Evolutionary conservation across 2,113 vertebrate genomes (phyloP).

Genomic region (Mystacornis crossleyi): DNA sequence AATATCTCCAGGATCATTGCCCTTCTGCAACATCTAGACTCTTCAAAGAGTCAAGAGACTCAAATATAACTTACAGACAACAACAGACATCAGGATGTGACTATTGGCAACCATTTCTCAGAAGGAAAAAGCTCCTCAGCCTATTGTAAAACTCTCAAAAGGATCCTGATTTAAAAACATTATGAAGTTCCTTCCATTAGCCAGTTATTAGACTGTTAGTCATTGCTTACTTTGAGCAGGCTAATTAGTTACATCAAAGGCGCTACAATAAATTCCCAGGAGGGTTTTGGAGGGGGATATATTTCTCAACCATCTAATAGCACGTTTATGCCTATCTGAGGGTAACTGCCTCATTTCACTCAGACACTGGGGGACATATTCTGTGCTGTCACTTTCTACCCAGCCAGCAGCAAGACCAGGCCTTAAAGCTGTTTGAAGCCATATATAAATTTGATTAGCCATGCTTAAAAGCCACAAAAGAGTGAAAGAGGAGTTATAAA

Average conservation of each 20-base stretch:
- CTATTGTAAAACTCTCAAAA: slow-evolving; percentile 33
- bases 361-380: slow-evolving; percentile 11
- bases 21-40: neutral
- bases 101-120: neutral
- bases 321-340: slow-evolving; percentile 59
- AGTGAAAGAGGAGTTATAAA: neutral
- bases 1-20: neutral
- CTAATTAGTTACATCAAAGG: slow-evolving; percentile 83
- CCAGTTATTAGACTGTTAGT: slow-evolving; percentile 65
- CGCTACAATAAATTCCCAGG: slow-evolving; percentile 70
- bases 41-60: neutral
- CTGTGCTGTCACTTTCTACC: slow-evolving; percentile 11
- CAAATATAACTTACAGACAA: neutral
- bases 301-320: slow-evolving; percentile 62
- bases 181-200: slow-evolving; percentile 68
- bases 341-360: slow-evolving; percentile 52
- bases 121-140: neutral
- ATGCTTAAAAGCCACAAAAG: neutral
- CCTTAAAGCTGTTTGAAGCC: slow-evolving; percentile 18
- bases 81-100: neutral
- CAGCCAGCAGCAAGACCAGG: neutral
- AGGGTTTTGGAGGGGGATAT: neutral
- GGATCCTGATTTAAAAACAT: slow-evolving; percentile 55
- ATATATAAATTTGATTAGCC: slow-evolving; percentile 12
- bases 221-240: slow-evolving; percentile 67